Conservation (phyloP, 2,888 invertebrate species). For the Electrophaes corylata region DNA sequence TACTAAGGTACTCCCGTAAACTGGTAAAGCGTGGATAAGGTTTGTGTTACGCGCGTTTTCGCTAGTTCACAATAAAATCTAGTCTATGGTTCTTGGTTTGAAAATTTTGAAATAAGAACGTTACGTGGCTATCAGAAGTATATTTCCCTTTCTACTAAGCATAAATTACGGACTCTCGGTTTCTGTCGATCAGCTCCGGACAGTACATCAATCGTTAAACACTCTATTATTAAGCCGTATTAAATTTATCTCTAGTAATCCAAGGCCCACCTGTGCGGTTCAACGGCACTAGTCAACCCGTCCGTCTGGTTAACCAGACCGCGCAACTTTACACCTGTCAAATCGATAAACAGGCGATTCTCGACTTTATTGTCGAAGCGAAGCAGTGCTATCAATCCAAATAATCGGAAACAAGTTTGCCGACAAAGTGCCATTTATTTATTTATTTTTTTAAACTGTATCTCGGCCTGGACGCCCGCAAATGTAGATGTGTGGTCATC, state of each 20-base stretch:
- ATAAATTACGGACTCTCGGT: slow-evolving; percentile 53
- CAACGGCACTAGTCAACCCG: slow-evolving; percentile 78
- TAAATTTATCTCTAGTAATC: slow-evolving; percentile 78
- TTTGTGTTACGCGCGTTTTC: no score
- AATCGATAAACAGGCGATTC: slow-evolving; percentile 59
- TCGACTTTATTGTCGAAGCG: slow-evolving; percentile 56
- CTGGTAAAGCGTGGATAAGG: no score
- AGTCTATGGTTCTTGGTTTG: slow-evolving; percentile 7
- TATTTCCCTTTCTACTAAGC: slow-evolving; percentile 42
- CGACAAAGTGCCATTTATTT: slow-evolving; percentile 72
- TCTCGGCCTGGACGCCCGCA: slow-evolving; percentile 63
- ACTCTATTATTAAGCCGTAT: slow-evolving; percentile 75
- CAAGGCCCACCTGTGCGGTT: slow-evolving; percentile 80
- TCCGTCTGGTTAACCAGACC: slow-evolving; percentile 73
- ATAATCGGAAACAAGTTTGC: slow-evolving; percentile 57
- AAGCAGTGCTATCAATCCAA: slow-evolving; percentile 50
- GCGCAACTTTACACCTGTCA: slow-evolving; percentile 69
- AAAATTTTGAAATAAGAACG: slow-evolving; percentile 28
- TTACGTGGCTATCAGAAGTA: slow-evolving; percentile 24
- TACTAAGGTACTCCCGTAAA: no score
- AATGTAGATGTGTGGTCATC: slow-evolving; percentile 43
- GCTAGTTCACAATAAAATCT: not conserved
- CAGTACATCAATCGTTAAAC: slow-evolving; percentile 56
- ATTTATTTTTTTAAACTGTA: slow-evolving; percentile 71
- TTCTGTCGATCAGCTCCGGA: slow-evolving; percentile 44